phyloP scores from a whole-genome alignment of 1,140 invertebrate genomes.

The Maniola jurtina region DNA sequence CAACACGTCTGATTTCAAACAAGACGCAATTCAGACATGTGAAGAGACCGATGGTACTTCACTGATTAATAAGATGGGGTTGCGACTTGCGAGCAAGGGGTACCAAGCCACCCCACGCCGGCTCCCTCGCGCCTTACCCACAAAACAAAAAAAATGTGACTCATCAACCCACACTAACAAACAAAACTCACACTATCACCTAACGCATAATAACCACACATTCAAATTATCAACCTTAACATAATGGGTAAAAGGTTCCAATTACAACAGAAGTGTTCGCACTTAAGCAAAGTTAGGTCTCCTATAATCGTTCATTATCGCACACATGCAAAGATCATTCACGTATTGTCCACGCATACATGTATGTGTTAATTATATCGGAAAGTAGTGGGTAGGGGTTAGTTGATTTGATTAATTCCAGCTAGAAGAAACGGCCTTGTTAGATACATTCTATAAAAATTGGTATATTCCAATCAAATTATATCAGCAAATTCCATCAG shows the following conservation, averaged over 20 bases:
- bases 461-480: conserved; percentile 49
- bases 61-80: conserved; percentile 78
- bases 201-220: conserved; percentile 42
- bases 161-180: conserved; percentile 76
- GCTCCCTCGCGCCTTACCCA: conserved; percentile 73
- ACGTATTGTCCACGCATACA: conserved; percentile 72
- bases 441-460: conserved; percentile 62
- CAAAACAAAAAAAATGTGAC: conserved; percentile 79
- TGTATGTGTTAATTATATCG: conserved; percentile 76
- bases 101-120: conserved; percentile 63
- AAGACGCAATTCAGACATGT: conserved; percentile 68
- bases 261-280: conserved; percentile 47
- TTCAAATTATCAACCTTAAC: conserved; percentile 64
- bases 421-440: conserved; percentile 65
- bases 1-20: conserved; percentile 49
- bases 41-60: conserved; percentile 73
- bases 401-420: conserved; percentile 78
- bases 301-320: conserved; percentile 77
- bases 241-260: conserved; percentile 52
- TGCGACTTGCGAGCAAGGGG: conserved; percentile 71
- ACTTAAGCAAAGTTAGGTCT: conserved; percentile 52
- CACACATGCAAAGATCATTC: conserved; percentile 62
- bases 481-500: neutral
- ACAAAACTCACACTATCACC: conserved; percentile 51
- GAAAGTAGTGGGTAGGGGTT: conserved; percentile 75